Percentiles rank a stretch among this genome's conserved stretches.
Evolutionary conservation across 1,140 invertebrate species (phyloP).

Genomic region (Hypsibius dujardini): DNA sequence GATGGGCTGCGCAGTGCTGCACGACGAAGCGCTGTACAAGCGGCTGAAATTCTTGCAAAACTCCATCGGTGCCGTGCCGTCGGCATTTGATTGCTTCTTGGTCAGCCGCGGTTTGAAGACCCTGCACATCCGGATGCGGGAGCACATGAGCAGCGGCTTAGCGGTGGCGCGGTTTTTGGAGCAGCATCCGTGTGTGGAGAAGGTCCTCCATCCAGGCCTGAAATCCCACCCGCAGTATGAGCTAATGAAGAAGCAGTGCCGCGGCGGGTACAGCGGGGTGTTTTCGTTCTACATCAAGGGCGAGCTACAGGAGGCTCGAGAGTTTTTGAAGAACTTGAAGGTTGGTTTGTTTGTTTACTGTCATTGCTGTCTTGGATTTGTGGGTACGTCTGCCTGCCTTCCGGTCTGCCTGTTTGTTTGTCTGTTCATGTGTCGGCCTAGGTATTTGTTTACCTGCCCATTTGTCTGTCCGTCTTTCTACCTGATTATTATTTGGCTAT

Average conservation of each 20-base stretch:
- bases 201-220: conserved; percentile 68
- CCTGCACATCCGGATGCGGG: conserved; percentile 57
- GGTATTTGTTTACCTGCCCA: too few species aligned
- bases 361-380: not conserved
- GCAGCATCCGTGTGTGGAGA: conserved; percentile 51
- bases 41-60: conserved; percentile 72
- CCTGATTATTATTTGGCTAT: too few species aligned
- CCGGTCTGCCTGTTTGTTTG: too few species aligned
- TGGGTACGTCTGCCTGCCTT: not conserved
- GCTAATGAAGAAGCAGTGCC: conserved; percentile 59
- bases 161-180: conserved; percentile 62
- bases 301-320: conserved; percentile 50
- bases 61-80: conserved; percentile 77
- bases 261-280: conserved; percentile 70
- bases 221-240: conserved; percentile 79
- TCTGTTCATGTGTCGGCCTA: too few species aligned
- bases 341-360: conserved; percentile 34
- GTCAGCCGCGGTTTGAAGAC: conserved; percentile 62
- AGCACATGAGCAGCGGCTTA: conserved; percentile 60
- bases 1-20: conserved; percentile 72
- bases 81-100: conserved; percentile 85
- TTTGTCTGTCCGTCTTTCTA: too few species aligned
- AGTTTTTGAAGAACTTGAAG: conserved; percentile 58
- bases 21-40: conserved; percentile 49
- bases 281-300: conserved; percentile 71